These are phyloP conservation scores for Catamblyrhynchus diadema DNA, from an alignment of 2,797 vertebrate species.

Conservation along the genomic window DNA sequence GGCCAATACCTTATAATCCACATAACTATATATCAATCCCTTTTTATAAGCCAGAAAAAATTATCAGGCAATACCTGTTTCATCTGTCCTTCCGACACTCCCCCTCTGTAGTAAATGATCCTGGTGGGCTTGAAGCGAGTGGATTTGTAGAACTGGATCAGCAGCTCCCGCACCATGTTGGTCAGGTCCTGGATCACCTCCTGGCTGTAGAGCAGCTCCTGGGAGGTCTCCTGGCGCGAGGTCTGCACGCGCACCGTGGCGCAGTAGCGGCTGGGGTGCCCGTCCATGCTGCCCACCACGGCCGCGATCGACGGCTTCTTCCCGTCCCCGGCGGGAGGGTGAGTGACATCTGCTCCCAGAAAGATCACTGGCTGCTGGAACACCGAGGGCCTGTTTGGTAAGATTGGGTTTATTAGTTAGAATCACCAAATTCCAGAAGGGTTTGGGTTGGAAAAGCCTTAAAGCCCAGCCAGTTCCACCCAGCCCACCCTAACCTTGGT, in stretches of 20 bases:
- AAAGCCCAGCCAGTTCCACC: not conserved
- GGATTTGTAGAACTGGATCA: conserved; percentile 99
- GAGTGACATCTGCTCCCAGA: conserved; percentile 92
- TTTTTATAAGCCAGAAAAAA: not conserved
- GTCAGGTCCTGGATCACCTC: conserved; percentile 98
- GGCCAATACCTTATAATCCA: not conserved
- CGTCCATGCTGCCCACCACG: conserved; percentile 98
- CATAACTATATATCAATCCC: rapidly evolving
- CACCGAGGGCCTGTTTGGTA: conserved; percentile 85
- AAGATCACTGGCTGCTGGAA: conserved; percentile 99
- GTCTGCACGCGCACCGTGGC: conserved; percentile 98
- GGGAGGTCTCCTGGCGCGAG: conserved; percentile 93
- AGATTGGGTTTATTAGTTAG: conserved; percentile 33
- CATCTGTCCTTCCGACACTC: conserved; percentile 98
- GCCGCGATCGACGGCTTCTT: conserved; percentile 97
- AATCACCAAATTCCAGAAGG: rapidly evolving
- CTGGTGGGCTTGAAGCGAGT: conserved; percentile 97
- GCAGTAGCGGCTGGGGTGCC: conserved; percentile 96
- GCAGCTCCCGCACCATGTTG: conserved; percentile 95
- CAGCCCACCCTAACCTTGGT: no score
- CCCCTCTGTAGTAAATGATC: conserved; percentile 97
- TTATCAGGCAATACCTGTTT: conserved; percentile 83
- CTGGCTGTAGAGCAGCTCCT: conserved; percentile 97
- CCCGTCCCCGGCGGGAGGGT: conserved; percentile 93
- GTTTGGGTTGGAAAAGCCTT: not conserved